Conservation (phyloP, 2,113 vertebrate genomes). For the Willisornis vidua region DNA sequence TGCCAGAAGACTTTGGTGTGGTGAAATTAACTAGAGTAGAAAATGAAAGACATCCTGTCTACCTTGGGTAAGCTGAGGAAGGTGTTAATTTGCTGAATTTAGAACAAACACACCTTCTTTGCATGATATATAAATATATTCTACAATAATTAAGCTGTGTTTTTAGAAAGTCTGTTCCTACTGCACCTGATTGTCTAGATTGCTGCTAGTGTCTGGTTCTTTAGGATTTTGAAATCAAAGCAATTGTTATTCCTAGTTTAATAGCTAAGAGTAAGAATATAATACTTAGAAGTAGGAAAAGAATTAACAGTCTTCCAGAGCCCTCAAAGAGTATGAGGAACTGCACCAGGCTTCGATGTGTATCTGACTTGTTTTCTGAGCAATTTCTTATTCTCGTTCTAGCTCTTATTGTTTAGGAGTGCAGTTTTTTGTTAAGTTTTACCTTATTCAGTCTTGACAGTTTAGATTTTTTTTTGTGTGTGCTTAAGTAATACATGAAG, state of each 20-base stretch:
- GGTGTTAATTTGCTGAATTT: neutral
- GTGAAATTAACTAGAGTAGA: neutral
- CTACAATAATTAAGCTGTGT: neutral
- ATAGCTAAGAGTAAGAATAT: neutral
- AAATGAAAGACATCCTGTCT: neutral
- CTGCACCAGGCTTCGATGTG: neutral
- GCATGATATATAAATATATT: neutral
- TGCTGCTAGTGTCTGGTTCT: neutral
- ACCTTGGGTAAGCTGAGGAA: neutral
- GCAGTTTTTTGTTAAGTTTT: neutral
- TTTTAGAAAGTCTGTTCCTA: neutral
- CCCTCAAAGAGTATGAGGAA: neutral
- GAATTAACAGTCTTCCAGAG: neutral
- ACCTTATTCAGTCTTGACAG: neutral
- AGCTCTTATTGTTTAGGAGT: neutral
- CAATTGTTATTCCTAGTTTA: neutral
- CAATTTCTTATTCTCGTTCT: neutral
- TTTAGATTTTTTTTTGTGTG: neutral
- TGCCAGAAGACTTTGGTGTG: neutral
- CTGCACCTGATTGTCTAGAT: neutral
- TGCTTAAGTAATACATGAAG: neutral
- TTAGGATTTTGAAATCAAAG: neutral
- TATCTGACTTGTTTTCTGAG: neutral
- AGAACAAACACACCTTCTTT: neutral
- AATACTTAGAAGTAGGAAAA: neutral